Conservation (phyloP, 2,113 vertebrate species). For the Tricholaema leucomelas region DNA sequence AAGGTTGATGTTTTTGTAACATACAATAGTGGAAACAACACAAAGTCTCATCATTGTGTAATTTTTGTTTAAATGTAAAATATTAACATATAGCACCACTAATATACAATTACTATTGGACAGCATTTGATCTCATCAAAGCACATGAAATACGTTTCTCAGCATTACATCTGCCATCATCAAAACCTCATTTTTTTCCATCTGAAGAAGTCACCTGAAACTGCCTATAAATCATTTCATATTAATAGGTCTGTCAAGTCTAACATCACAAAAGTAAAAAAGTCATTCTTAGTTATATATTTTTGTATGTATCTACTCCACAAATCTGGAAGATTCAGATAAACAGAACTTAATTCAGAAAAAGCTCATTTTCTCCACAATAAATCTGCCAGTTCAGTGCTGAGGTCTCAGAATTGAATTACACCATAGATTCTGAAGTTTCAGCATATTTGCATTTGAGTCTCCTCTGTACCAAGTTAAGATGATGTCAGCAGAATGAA, state of each 20-base stretch:
- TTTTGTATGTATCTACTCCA: neutral
- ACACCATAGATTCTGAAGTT: neutral
- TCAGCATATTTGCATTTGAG: neutral
- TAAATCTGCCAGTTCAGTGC: neutral
- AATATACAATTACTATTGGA: neutral
- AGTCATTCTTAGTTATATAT: neutral
- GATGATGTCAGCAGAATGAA: neutral
- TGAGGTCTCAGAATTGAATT: neutral
- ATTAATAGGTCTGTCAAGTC: neutral
- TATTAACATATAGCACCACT: neutral
- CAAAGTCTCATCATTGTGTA: neutral
- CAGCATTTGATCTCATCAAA: neutral
- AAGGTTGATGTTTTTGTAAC: neutral
- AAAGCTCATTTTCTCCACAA: neutral
- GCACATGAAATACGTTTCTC: neutral
- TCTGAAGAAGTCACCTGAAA: conserved; percentile 6
- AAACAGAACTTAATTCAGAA: neutral
- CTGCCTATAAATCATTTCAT: neutral
- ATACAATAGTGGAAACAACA: neutral
- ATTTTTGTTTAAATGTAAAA: neutral
- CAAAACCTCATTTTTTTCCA: neutral
- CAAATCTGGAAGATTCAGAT: neutral
- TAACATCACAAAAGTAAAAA: neutral
- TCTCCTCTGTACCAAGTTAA: neutral
- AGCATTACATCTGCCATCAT: neutral